These are phyloP conservation scores for Zonitis immaculata DNA, from an alignment of 2,888 invertebrate genomes.

Conservation along the genomic window DNA sequence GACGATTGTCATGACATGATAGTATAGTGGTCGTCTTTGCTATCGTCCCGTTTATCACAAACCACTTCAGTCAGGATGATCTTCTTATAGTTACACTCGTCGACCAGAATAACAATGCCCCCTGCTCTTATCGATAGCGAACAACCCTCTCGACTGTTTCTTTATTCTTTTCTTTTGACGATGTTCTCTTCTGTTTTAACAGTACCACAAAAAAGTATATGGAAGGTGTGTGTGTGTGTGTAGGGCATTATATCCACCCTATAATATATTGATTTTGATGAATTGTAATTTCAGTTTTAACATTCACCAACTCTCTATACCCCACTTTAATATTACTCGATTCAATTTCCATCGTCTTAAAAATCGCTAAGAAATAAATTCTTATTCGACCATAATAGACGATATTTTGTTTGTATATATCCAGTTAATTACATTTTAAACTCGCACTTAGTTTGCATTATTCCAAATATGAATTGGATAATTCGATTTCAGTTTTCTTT, in stretches of 20 bases:
- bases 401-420: too few relatives aligned
- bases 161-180: not conserved
- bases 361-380: too few relatives aligned
- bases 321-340: constrained; percentile 17
- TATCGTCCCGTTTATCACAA: constrained; percentile 39
- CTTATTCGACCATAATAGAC: too few relatives aligned
- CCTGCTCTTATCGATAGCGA: not conserved
- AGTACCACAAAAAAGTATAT: too few relatives aligned
- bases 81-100: constrained; percentile 32
- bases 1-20: not conserved
- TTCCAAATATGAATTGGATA: too few relatives aligned
- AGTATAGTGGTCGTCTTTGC: constrained; percentile 19
- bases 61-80: constrained; percentile 38
- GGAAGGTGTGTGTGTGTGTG: too few relatives aligned
- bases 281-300: too few relatives aligned
- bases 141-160: not conserved
- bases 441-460: too few relatives aligned
- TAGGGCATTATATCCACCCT: too few relatives aligned
- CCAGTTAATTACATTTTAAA: too few relatives aligned
- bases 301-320: not conserved
- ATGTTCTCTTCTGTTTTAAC: not conserved
- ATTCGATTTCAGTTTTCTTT: too few relatives aligned
- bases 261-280: too few relatives aligned
- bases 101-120: constrained; percentile 38
- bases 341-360: constrained; percentile 11